Conservation (phyloP, 2,113 vertebrate genomes). For the Meles meles region DNA sequence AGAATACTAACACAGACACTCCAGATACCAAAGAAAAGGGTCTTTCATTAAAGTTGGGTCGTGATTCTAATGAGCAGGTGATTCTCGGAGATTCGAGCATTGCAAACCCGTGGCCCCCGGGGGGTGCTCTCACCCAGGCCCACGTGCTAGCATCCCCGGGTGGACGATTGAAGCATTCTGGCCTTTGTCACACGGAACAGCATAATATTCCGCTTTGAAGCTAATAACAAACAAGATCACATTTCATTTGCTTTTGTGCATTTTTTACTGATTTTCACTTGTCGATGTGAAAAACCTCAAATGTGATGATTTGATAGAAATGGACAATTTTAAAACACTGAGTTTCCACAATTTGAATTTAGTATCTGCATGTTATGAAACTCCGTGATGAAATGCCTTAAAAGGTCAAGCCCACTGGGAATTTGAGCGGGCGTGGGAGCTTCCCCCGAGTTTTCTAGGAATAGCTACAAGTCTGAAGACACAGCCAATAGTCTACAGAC, state of each 20-base stretch:
- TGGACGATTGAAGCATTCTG: not conserved
- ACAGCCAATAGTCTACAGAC: not conserved
- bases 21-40: not conserved
- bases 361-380: not conserved
- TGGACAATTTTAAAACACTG: not conserved
- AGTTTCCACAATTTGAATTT: not conserved
- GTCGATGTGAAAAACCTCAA: not conserved
- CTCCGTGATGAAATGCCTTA: not conserved
- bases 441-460: not conserved
- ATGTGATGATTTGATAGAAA: not conserved
- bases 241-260: not conserved
- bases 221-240: not conserved
- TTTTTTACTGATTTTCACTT: not conserved
- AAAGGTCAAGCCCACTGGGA: not conserved
- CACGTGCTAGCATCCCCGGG: rapidly evolving
- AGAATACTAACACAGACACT: not conserved
- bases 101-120: not conserved
- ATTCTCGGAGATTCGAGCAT: not conserved
- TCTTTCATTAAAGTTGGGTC: not conserved
- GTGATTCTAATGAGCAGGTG: not conserved
- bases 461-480: not conserved
- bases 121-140: not conserved
- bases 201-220: not conserved
- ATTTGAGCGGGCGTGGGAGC: not conserved
- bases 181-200: not conserved